A percentile compares a stretch with the other conserved stretches of the same genome.
phyloP scores from a whole-genome alignment of 1,140 invertebrate species.

The Liolophura sinensis region DNA sequence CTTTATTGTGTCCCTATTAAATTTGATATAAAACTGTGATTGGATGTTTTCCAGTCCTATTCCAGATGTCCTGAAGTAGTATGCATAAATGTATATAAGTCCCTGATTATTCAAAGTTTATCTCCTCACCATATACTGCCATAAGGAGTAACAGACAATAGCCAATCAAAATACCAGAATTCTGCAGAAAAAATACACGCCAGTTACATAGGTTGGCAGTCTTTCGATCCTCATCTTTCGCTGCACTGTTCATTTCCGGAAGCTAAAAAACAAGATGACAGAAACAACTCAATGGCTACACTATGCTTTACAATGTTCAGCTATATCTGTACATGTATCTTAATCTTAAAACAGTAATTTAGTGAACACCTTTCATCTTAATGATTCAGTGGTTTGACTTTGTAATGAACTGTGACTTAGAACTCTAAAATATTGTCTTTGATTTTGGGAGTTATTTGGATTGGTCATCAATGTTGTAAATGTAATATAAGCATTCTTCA shows the following conservation, averaged over 20 bases:
- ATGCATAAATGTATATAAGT: too few species aligned
- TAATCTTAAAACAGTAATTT: background rate
- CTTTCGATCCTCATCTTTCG: conserved; percentile 40
- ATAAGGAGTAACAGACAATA: conserved; percentile 87
- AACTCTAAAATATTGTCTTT: too few species aligned
- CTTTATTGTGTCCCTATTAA: too few species aligned
- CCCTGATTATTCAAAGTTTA: conserved; percentile 60
- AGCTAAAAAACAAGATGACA: conserved; percentile 34
- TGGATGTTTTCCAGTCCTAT: too few species aligned
- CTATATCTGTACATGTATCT: background rate
- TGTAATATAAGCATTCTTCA: too few species aligned
- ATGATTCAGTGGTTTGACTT: too few species aligned
- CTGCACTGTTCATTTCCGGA: conserved; percentile 54
- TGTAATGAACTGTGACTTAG: too few species aligned
- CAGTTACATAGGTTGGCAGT: conserved; percentile 4
- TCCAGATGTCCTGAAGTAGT: too few species aligned
- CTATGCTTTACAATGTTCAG: background rate
- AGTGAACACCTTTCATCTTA: background rate
- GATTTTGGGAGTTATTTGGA: too few species aligned
- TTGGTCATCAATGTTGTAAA: too few species aligned
- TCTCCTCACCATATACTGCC: conserved; percentile 84
- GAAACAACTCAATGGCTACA: background rate
- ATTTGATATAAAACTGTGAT: too few species aligned
- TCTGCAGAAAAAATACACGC: conserved; percentile 65
- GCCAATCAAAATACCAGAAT: conserved; percentile 77